Percentiles rank a stretch among this genome's conserved stretches.
Evolutionary conservation across 2,797 vertebrate species (phyloP).

Genomic region (Gallirallus australis): DNA sequence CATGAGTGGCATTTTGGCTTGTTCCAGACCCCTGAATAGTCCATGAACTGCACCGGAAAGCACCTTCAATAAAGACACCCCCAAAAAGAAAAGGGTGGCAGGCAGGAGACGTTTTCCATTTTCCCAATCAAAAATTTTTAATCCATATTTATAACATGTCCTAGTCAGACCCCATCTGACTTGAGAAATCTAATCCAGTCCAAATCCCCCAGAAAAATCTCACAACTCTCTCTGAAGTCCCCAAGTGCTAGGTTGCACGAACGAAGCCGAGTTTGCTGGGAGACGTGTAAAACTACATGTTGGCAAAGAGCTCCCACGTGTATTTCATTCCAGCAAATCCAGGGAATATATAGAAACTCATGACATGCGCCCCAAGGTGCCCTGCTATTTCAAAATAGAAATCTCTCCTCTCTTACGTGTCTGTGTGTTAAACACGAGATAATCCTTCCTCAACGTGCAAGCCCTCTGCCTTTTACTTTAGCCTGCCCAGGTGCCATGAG

Average conservation of each 20-base stretch:
- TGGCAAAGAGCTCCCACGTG: conserved; percentile 34
- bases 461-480: neutral
- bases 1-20: neutral
- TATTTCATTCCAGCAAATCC: conserved; percentile 20
- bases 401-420: neutral
- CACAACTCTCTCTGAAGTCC: conserved; percentile 2
- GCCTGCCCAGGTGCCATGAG: neutral
- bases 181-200: conserved; percentile 20
- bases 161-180: conserved; percentile 5
- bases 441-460: neutral
- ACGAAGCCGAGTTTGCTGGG: conserved; percentile 6
- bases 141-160: conserved; percentile 16
- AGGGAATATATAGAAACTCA: conserved; percentile 18
- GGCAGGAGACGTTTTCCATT: neutral
- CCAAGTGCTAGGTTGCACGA: neutral
- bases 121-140: neutral
- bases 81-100: neutral
- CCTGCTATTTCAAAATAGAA: conserved; percentile 8
- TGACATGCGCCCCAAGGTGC: neutral
- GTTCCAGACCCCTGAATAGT: neutral
- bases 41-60: neutral
- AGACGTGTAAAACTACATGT: neutral
- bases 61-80: neutral
- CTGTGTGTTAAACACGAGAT: neutral
- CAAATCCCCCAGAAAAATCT: conserved; percentile 36